These are phyloP conservation scores for Phalacrocorax brasilianus DNA, from an alignment of 2,113 vertebrate genomes.

Conservation along the genomic window DNA sequence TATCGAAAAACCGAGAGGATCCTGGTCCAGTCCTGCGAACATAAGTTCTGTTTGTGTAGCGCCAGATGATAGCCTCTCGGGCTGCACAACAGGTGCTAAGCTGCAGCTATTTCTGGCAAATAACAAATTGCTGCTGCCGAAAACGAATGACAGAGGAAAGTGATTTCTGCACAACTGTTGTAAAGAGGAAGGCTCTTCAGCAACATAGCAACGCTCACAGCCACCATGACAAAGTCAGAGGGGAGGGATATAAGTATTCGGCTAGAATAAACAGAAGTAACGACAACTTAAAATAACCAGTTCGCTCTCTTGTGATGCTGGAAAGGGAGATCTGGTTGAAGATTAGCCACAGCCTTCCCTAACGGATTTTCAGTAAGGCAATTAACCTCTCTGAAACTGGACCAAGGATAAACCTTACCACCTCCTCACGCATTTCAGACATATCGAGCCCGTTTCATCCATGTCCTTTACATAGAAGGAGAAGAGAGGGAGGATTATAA, in stretches of 20 bases:
- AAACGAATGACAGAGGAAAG: background rate
- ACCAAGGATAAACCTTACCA: background rate
- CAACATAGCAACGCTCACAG: background rate
- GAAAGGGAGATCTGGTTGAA: background rate
- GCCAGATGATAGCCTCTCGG: constrained; percentile 62
- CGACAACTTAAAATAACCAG: background rate
- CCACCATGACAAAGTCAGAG: background rate
- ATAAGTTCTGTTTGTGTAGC: constrained; percentile 52
- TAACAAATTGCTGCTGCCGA: constrained; percentile 3
- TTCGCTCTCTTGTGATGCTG: background rate
- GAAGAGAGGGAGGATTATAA: background rate
- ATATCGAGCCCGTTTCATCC: background rate
- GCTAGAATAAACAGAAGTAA: background rate
- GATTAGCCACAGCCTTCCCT: constrained; percentile 3
- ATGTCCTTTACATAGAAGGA: accelerated
- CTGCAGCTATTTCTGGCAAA: constrained; percentile 48
- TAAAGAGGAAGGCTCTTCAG: background rate
- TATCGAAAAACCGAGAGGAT: constrained; percentile 28
- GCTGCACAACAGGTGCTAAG: constrained; percentile 66
- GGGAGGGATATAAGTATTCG: background rate
- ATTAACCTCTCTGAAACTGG: background rate
- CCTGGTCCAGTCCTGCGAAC: constrained; percentile 45
- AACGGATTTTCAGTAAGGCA: background rate
- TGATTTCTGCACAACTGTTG: background rate
- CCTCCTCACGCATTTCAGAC: background rate